Evolutionary conservation across 2,113 vertebrate genomes (phyloP).

Genomic region (Thalassoma bifasciatum): DNA sequence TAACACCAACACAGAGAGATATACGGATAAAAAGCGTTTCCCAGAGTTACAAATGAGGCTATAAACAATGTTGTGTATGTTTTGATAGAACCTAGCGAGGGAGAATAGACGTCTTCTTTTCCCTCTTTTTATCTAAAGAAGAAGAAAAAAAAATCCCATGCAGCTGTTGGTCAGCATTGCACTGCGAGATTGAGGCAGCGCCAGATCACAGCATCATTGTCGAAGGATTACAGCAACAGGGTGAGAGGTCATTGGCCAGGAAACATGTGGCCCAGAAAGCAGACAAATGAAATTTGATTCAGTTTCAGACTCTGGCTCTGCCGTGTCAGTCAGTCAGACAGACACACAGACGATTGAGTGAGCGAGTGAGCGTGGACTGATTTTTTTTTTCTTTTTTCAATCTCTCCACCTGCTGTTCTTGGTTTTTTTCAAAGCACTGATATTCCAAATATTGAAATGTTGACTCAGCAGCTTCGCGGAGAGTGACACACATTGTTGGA

Average conservation of each 20-base stretch:
- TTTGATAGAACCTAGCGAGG: too few relatives aligned
- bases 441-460: constrained; percentile 61
- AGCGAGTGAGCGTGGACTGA: constrained; percentile 11
- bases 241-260: constrained; percentile 67
- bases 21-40: too few relatives aligned
- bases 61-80: too few relatives aligned
- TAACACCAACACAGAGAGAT: too few relatives aligned
- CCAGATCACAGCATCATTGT: constrained; percentile 72
- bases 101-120: background rate
- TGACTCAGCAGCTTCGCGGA: constrained; percentile 57
- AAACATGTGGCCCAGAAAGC: constrained; percentile 75
- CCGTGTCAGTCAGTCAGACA: constrained; percentile 37
- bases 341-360: background rate
- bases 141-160: constrained; percentile 33
- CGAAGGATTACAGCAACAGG: constrained; percentile 70
- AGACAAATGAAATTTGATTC: constrained; percentile 72
- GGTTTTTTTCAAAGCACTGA: constrained; percentile 49
- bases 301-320: constrained; percentile 29
- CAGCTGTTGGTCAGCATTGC: constrained; percentile 44
- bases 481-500: constrained; percentile 19
- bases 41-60: too few relatives aligned
- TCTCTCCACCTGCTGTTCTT: constrained; percentile 54
- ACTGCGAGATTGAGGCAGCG: constrained; percentile 56
- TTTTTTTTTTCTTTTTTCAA: constrained; percentile 34
- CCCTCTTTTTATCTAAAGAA: constrained; percentile 5